Evolutionary conservation across 2,113 vertebrate genomes (phyloP), one percentile per base, ranked within the genome.

Genomic region (Seriola rivoliana): DNA sequence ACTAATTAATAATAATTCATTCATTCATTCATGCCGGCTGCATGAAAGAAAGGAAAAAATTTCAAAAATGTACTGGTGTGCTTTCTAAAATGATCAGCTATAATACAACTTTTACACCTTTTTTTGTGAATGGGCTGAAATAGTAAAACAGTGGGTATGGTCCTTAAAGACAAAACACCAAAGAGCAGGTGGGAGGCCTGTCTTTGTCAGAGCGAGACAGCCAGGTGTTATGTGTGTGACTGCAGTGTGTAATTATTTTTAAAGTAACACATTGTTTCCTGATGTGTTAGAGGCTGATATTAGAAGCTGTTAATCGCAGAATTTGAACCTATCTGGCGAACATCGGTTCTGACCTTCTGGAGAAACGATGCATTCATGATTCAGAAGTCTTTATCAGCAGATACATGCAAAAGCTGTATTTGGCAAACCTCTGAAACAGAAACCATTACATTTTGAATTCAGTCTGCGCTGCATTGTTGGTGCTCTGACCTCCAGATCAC

Each of bases 381-480:
- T 87, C 60, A 42, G 64, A 77, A 29, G 42, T 81, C 36, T 77
- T 75, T 68, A 42, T 76, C 57, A 62, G 64, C 36, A 8, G 55
- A 58, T 14, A 64, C 36, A 23, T 65, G 36, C 65, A 64, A 25
- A 36, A 75, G 48, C 23, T 66, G 25, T 71, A 60, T 84, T 75
- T 46, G 71, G 46, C 57, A 57, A 44, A 40, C 29, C 23, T 52
- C 36, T 65, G 69, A 69, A 75, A 78, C 46, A 58, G 64, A 82
- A 67, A n/a, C 38, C 66, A 57, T 91, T 80, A 60, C 59, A 19
- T 80, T 80, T 62, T 62, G 42, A 68, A 81, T 85, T 74, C 66
- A 76, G 78, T 58, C 64, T n/a, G 38, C 95, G 76, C 92, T 97
- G 93, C 96, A 96, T 90, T 81, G 75, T 79, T 77, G 48, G 16